A percentile compares a stretch with the other conserved stretches of the same genome.
Evolutionary conservation across 1,140 invertebrate species (phyloP).

Genomic region (Cheumatopsyche charites): DNA sequence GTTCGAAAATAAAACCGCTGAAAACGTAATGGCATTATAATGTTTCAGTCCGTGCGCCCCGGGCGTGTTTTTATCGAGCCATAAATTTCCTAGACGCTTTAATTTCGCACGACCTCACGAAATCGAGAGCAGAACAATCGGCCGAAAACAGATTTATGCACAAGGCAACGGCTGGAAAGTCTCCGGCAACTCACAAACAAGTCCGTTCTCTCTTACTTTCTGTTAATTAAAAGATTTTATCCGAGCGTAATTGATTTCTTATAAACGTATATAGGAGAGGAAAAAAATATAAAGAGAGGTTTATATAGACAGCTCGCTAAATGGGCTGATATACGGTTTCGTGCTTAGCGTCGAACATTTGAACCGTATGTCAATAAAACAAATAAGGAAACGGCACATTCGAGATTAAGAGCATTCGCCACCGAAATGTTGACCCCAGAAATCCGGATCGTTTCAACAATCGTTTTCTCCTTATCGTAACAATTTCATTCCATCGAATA

Average conservation of each 20-base stretch:
- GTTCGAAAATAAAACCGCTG: slow-evolving; percentile 39
- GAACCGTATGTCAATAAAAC: background rate
- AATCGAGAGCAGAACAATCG: slow-evolving; percentile 29
- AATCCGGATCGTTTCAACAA: slow-evolving; percentile 16
- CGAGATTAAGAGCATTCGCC: slow-evolving; percentile 20
- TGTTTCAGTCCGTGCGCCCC: slow-evolving; percentile 38
- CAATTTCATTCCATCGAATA: slow-evolving; percentile 46
- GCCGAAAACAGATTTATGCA: slow-evolving; percentile 16
- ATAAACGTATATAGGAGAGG: background rate
- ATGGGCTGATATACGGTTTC: background rate
- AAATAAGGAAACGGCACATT: slow-evolving; percentile 9
- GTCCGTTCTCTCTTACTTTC: background rate
- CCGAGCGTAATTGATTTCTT: background rate
- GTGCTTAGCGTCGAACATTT: too few species aligned
- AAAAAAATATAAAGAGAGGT: too few species aligned
- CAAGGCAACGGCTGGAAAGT: slow-evolving; percentile 2
- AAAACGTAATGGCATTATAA: slow-evolving; percentile 44
- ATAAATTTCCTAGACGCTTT: slow-evolving; percentile 40
- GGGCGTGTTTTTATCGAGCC: slow-evolving; percentile 34
- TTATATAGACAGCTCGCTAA: background rate
- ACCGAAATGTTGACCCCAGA: slow-evolving; percentile 6
- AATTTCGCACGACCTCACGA: slow-evolving; percentile 29
- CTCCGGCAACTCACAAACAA: slow-evolving; percentile 1
- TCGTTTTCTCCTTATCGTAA: slow-evolving; percentile 36
- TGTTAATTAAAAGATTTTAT: background rate